Evolutionary conservation across 2,888 invertebrate genomes (phyloP).

Genomic region (Subacronicta megacephala): DNA sequence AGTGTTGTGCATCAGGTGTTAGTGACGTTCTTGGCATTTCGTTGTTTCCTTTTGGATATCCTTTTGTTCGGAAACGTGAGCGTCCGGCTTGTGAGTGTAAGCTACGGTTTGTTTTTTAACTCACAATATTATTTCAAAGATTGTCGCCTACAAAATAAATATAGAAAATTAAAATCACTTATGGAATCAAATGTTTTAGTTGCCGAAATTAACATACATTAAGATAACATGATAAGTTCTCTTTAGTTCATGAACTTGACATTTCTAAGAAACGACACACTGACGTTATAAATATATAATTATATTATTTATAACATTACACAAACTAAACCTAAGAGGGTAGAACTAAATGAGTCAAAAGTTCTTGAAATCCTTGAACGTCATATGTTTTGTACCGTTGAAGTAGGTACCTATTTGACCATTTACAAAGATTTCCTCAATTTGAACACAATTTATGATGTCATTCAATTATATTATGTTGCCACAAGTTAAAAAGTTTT

Average conservation of each 20-base stretch:
- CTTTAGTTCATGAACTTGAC: conserved; percentile 12
- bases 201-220: neutral
- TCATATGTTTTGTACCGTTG: no score
- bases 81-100: conserved; percentile 55
- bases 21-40: conserved; percentile 71
- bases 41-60: conserved; percentile 67
- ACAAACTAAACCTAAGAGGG: conserved; percentile 12
- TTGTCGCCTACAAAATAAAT: conserved; percentile 52
- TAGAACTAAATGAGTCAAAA: conserved; percentile 8
- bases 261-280: conserved; percentile 3
- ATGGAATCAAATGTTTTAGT: neutral
- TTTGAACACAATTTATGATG: conserved; percentile 16
- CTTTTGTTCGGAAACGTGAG: conserved; percentile 68
- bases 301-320: conserved; percentile 6
- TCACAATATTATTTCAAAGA: conserved; percentile 31
- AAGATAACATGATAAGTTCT: conserved; percentile 6
- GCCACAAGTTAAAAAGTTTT: conserved; percentile 6
- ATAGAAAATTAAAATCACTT: neutral
- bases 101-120: conserved; percentile 61
- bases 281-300: conserved; percentile 20
- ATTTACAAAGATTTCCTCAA: conserved; percentile 7
- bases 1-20: conserved; percentile 61
- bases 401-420: neutral
- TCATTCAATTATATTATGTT: conserved; percentile 20
- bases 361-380: neutral